Base-by-base conservation (phyloP, 2,113 vertebrate genomes). In the Pseudorasbora parva region DNA sequence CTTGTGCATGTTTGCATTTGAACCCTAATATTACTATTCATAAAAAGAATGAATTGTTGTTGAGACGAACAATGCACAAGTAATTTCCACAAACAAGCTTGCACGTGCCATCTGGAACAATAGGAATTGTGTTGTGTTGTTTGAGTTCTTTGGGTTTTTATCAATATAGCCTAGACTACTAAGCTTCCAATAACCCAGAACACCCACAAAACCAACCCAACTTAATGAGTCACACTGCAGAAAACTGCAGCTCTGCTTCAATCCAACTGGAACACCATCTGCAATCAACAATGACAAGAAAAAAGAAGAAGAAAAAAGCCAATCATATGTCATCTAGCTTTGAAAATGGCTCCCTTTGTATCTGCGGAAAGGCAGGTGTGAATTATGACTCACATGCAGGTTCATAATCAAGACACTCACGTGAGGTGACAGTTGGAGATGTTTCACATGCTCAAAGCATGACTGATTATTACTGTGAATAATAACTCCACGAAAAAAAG, bases 381-480 rank as follows among this genome's bases (percentile, higher is more conserved):
- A 79, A 9, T 79, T 43, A 66, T 66, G 27, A 19, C 43, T 64
- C 59, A 49, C 41, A 2, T 79, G 77, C 59, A 21, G 23, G 23
- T 45, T 43, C 37, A 60, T 27, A 79, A 30, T 25, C 43, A 64
- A 59, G 59, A 47, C 77, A 64, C 2, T 1, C 57, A 30, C 17
- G 10, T 49, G 41, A 79, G 7, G 17, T 33, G 41, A 30, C 23
- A n/a, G n/a, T 14, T 11, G 33, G 75, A 23, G 4, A 27, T 19
- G 37, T 62, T 62, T 77, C 11, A 23, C 30, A n/a, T 1, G 25
- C 8, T 68, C 33, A 25, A 72, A 45, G 5, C 43, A 25, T 72
- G n/a, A 72, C 45, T 72, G 69, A 72, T 47, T 59, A 72, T 25
- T 59, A 59, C 21, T n/a, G 27, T 27, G 57, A 78, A 62, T 30